These are phyloP conservation scores for Clunio marinus DNA, from an alignment of 2,888 invertebrate species.

Conservation along the genomic window DNA sequence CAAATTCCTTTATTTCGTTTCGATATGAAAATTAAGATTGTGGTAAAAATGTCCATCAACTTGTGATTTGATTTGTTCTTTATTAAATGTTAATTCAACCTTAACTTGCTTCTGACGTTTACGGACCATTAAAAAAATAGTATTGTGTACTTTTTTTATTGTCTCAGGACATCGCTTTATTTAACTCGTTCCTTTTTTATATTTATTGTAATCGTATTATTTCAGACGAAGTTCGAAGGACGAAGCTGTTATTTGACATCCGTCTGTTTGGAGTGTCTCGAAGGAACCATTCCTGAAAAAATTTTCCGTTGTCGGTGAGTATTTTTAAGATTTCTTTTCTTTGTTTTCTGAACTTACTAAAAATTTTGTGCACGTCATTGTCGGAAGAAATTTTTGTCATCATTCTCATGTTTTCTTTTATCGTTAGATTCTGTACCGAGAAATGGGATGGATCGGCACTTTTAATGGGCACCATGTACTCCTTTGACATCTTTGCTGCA, in stretches of 20 bases:
- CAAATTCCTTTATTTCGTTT: neutral
- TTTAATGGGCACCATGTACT: constrained; percentile 95
- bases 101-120: no score
- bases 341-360: neutral
- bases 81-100: no score
- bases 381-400: neutral
- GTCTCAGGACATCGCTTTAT: no score
- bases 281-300: constrained; percentile 72
- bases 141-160: no score
- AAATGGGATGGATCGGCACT: constrained; percentile 92
- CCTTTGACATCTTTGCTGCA: constrained; percentile 96
- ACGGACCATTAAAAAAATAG: no score
- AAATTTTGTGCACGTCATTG: neutral
- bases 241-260: constrained; percentile 86
- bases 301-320: constrained; percentile 68
- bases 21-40: neutral
- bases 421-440: constrained; percentile 65
- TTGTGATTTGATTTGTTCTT: no score
- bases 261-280: constrained; percentile 91
- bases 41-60: no score
- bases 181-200: neutral
- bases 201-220: constrained; percentile 41
- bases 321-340: neutral
- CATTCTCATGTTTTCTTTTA: constrained; percentile 13
- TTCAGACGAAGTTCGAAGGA: constrained; percentile 85